Base-by-base conservation (phyloP, 2,888 invertebrate genomes). In the Pimpla rufipes region DNA sequence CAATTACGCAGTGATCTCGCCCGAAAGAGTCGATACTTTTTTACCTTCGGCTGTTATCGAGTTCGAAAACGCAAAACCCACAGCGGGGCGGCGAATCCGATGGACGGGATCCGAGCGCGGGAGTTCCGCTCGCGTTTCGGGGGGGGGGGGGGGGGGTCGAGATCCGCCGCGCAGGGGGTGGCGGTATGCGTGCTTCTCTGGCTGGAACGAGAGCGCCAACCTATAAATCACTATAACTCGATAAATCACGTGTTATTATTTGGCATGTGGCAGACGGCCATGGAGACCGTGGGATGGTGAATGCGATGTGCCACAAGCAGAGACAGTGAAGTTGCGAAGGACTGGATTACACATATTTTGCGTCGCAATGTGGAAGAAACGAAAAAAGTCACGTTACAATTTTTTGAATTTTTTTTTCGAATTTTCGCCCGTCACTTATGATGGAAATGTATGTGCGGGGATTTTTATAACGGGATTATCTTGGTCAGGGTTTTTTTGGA, bases 191-290 rank as follows among this genome's bases (percentile, higher is more conserved):
- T 50, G 42, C 79, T 71, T 59, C 47, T 79, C 52, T 66, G 71
- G 67, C 45, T 79, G 18, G 50, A 64, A 83, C 81, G 79, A 84
- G 74, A 45, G 76, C 21, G 55, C 47, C n/a, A n/a, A 85, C 62
- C 74, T 59, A 83, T 89, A 87, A 88, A 89, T 89, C 89, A 89
- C 79, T 29, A 50, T 70, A 84, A 85, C 85, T 87, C 88, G 85
- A 90, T 89, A 89, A 90, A 89, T 90, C 89, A 88, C 82, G 85
- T 85, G 85, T 89, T 88, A 88, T 89, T 89, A 87, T 80, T 79
- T 76, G 83, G 80, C 86, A 83, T 74, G 85, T 81, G 76, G 75
- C 74, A 66, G 59, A 74, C 73, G 78, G 79, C 42, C 71, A 66
- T 76, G 59, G 83, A 64, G 76, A 73, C 70, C 64, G 64, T 16